Conservation (phyloP, 2,888 invertebrate species). For the Operophtera brumata region DNA sequence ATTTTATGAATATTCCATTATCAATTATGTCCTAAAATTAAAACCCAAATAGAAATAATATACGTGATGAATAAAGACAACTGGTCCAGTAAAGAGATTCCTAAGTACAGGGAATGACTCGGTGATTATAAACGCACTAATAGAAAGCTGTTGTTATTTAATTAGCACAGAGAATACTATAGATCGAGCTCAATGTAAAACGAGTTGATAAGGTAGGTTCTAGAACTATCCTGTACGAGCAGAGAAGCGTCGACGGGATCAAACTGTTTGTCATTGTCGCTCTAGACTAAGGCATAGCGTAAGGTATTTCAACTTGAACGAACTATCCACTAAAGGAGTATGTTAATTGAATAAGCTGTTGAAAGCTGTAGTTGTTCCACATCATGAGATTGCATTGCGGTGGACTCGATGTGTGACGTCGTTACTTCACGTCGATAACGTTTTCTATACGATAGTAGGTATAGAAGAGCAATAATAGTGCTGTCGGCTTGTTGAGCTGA, state of each 20-base stretch:
- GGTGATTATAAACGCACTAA: slow-evolving; percentile 50
- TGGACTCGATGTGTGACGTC: slow-evolving; percentile 34
- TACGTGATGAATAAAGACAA: slow-evolving; percentile 46
- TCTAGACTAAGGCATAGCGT: slow-evolving; percentile 58
- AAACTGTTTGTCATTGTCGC: slow-evolving; percentile 61
- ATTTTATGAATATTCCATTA: slow-evolving; percentile 38
- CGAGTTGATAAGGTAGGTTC: slow-evolving; percentile 42
- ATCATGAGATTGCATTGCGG: slow-evolving; percentile 61
- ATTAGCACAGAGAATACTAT: slow-evolving; percentile 37
- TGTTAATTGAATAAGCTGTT: slow-evolving; percentile 53
- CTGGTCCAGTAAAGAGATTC: slow-evolving; percentile 53
- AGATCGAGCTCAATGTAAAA: slow-evolving; percentile 46
- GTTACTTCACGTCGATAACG: slow-evolving; percentile 38
- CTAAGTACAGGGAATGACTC: slow-evolving; percentile 57
- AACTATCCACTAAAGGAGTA: slow-evolving; percentile 54
- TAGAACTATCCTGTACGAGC: slow-evolving; percentile 42
- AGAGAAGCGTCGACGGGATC: slow-evolving; percentile 62
- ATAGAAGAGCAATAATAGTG: slow-evolving; percentile 57
- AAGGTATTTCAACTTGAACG: slow-evolving; percentile 59
- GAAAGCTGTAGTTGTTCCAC: slow-evolving; percentile 63
- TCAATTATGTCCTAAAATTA: slow-evolving; percentile 31
- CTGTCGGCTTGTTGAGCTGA: slow-evolving; percentile 52
- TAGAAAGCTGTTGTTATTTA: slow-evolving; percentile 41
- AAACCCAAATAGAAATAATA: slow-evolving; percentile 27
- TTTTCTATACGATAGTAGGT: slow-evolving; percentile 48